Conservation (phyloP, 2,797 vertebrate species). For the Remorina albescens region DNA sequence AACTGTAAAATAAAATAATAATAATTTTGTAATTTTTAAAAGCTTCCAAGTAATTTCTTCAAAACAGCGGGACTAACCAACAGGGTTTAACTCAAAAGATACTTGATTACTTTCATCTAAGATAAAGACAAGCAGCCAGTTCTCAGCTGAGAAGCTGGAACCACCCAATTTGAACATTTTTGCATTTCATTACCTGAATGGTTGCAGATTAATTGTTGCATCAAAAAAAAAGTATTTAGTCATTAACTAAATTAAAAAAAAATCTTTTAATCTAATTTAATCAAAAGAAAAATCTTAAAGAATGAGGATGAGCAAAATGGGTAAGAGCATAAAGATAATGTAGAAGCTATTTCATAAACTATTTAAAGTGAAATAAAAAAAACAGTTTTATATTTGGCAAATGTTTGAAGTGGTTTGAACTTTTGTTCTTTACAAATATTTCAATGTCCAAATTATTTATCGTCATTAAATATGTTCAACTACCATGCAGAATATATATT, state of each 20-base stretch:
- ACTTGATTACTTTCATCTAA: neutral
- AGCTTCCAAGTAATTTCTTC: neutral
- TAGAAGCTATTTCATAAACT: neutral
- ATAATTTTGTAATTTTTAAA: neutral
- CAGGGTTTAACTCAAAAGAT: neutral
- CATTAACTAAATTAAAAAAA: neutral
- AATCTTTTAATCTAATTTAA: neutral
- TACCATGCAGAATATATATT: neutral
- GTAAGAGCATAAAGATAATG: neutral
- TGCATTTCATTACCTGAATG: too few relatives aligned
- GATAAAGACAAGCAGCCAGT: neutral
- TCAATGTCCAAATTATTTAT: neutral
- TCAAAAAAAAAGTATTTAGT: neutral
- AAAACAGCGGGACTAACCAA: neutral
- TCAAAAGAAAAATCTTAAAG: neutral
- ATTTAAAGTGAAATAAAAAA: too few relatives aligned
- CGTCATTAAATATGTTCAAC: neutral
- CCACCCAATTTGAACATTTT: too few relatives aligned
- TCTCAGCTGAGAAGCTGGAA: neutral
- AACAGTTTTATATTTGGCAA: neutral
- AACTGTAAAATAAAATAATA: too few relatives aligned
- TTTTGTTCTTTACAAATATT: neutral
- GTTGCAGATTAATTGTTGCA: neutral
- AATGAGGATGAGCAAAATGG: neutral
- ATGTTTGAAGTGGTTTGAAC: neutral